Conservation (phyloP, 2,888 invertebrate genomes). For the Schizaphis graminum region DNA sequence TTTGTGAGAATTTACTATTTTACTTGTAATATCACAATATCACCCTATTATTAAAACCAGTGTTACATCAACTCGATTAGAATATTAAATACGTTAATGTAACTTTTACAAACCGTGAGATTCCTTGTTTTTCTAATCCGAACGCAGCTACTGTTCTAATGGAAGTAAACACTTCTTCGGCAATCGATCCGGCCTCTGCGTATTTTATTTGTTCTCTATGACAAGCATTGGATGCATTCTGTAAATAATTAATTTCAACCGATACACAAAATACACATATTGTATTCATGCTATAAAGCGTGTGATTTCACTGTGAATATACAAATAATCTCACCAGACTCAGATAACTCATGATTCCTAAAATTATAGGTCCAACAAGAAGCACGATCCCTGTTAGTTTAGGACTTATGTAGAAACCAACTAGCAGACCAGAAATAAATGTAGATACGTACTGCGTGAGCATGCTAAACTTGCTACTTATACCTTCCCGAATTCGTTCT, state of each 20-base stretch:
- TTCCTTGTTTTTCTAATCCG: slow-evolving; percentile 71
- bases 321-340: slow-evolving; percentile 75
- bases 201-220: slow-evolving; percentile 72
- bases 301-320: background rate
- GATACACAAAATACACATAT: background rate
- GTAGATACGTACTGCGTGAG: slow-evolving; percentile 81
- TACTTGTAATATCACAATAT: background rate
- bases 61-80: background rate
- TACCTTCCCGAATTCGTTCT: slow-evolving; percentile 85
- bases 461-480: slow-evolving; percentile 85
- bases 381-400: slow-evolving; percentile 85
- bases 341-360: slow-evolving; percentile 81
- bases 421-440: slow-evolving; percentile 79
- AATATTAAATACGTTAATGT: background rate
- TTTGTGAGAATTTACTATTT: background rate
- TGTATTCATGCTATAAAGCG: background rate
- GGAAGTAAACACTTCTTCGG: slow-evolving; percentile 71
- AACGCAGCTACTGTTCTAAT: slow-evolving; percentile 72
- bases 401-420: slow-evolving; percentile 87
- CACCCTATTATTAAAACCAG: background rate
- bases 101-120: slow-evolving; percentile 70
- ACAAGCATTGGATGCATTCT: slow-evolving; percentile 72
- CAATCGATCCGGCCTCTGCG: slow-evolving; percentile 72
- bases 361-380: slow-evolving; percentile 82
- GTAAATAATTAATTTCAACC: slow-evolving; percentile 6